Base-by-base conservation (phyloP, 92 coral and sea anemone genomes). In the Umimayanthus kanabou region DNA sequence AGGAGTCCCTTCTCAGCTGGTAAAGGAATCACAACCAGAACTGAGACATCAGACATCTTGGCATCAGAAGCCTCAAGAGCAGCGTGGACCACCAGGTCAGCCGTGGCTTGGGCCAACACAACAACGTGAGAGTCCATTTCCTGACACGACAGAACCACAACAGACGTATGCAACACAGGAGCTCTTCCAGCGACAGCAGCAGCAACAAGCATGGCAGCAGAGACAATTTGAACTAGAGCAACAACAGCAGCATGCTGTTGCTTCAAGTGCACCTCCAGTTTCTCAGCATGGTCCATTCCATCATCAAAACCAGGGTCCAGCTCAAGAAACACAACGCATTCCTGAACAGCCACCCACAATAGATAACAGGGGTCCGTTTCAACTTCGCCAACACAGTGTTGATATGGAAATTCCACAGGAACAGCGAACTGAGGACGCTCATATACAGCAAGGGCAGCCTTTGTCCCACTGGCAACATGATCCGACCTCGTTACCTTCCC, bases 211-310 rank as follows among this genome's bases (percentile, higher is more conserved):
- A 47, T 79, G 82, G 89, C 92, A 66, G 87, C 91, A 58, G 71
- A 85, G 33, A 49, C 91, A 75, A 18, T 75, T 85, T 85, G 88
- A 88, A 74, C 42, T 90, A 16, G 90, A 78, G 80, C 88, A 87
- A 26, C 87, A 64, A 23, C 89, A 84, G 25, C 89, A 73, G 39
- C 86, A 39, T 15, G 43, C 40, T 5, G 57, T 50, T 66, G 61
- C 88, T 7, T 39, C 75, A 65, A 89, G 70, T 76, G 80, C 73
- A 76, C 49, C 29, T 22, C 87, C 45, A 71, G 75, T 39, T n/a
- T 66, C 82, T 5, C 91, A 85, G 76, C 87, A 70, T 71, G 87
- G 18, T 30, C 42, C 74, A 15, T 83, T 83, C 71, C 79, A 2
- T 66, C 86, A 67, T 69, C 87, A 70, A 83, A 70, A 30, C 87